A percentile compares a stretch with the other conserved stretches of the same genome.
Evolutionary conservation across 2,888 invertebrate genomes (phyloP).

Genomic region (Petrolisthes manimaculis): DNA sequence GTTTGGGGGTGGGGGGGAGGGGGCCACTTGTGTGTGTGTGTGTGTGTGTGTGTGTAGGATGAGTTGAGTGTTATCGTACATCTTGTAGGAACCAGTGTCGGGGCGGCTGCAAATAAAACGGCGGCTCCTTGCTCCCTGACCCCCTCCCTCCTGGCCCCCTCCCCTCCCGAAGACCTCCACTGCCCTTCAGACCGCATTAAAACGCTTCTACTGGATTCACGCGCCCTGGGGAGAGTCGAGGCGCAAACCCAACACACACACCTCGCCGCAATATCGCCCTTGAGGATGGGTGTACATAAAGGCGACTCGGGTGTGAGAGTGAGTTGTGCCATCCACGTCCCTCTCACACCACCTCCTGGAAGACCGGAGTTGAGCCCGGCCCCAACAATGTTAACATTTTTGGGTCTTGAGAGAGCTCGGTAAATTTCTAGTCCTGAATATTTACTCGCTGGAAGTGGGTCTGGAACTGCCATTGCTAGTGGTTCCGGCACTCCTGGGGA

Average conservation of each 20-base stretch:
- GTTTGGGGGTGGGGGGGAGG: no score
- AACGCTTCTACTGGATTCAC: slow-evolving; percentile 61
- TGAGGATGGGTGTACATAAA: not conserved
- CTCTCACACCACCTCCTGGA: slow-evolving; percentile 9
- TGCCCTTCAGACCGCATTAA: slow-evolving; percentile 57
- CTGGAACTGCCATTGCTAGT: slow-evolving; percentile 60
- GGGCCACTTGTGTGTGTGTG: no score
- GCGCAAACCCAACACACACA: slow-evolving; percentile 31
- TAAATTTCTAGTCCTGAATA: slow-evolving; percentile 61
- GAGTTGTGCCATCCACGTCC: not conserved
- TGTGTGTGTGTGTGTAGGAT: no score
- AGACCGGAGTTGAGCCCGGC: slow-evolving; percentile 56
- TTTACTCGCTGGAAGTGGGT: slow-evolving; percentile 60
- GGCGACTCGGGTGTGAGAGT: slow-evolving; percentile 11
- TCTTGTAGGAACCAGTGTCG: slow-evolving; percentile 37
- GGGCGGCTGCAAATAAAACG: slow-evolving; percentile 55
- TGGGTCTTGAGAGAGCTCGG: slow-evolving; percentile 59
- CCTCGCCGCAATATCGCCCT: not conserved
- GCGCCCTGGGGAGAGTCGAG: slow-evolving; percentile 9
- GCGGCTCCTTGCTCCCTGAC: slow-evolving; percentile 35
- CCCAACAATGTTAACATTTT: slow-evolving; percentile 62
- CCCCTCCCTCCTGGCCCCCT: slow-evolving; percentile 5
- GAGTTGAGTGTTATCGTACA: slow-evolving; percentile 47
- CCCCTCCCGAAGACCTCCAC: not conserved
- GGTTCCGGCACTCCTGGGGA: slow-evolving; percentile 59